Evolutionary conservation across 2,888 invertebrate species (phyloP).

Genomic region (Drosophila neutralis): DNA sequence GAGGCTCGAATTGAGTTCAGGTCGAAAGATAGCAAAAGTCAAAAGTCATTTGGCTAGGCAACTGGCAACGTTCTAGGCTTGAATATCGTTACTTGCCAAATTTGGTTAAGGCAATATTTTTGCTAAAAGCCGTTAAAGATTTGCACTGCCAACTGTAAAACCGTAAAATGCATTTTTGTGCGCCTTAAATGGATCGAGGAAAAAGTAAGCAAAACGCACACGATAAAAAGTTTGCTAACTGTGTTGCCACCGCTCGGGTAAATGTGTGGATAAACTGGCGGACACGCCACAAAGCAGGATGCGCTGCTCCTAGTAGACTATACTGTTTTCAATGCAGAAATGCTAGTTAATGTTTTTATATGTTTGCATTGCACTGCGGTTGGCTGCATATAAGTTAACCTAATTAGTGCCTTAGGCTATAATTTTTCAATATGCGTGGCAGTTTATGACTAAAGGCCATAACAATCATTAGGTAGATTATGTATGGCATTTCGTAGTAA

Average conservation of each 20-base stretch:
- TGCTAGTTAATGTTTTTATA: constrained; percentile 20
- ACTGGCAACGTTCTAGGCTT: constrained; percentile 42
- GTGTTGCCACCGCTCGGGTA: constrained; percentile 43
- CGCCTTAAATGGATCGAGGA: constrained; percentile 69
- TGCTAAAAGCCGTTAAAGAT: constrained; percentile 73
- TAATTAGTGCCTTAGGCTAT: constrained; percentile 38
- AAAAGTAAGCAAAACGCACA: constrained; percentile 70
- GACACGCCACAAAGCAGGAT: not conserved
- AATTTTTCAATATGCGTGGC: constrained; percentile 42
- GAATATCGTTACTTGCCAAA: constrained; percentile 56
- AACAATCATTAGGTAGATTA: constrained; percentile 29
- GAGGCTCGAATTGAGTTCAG: constrained; percentile 41
- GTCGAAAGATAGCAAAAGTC: constrained; percentile 68
- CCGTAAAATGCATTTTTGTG: constrained; percentile 74
- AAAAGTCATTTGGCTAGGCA: constrained; percentile 59
- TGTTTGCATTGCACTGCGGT: constrained; percentile 14
- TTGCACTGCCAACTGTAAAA: constrained; percentile 50
- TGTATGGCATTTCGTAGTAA: constrained; percentile 15
- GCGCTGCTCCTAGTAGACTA: not conserved
- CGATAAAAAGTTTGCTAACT: constrained; percentile 70
- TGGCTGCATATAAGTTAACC: constrained; percentile 25
- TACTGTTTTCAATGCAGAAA: constrained; percentile 15
- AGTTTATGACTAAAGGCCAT: constrained; percentile 19
- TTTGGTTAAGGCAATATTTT: constrained; percentile 74
- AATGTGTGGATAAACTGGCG: constrained; percentile 11